Evolutionary conservation across 2,888 invertebrate species (phyloP).

Genomic region (Calliopum simillimum): DNA sequence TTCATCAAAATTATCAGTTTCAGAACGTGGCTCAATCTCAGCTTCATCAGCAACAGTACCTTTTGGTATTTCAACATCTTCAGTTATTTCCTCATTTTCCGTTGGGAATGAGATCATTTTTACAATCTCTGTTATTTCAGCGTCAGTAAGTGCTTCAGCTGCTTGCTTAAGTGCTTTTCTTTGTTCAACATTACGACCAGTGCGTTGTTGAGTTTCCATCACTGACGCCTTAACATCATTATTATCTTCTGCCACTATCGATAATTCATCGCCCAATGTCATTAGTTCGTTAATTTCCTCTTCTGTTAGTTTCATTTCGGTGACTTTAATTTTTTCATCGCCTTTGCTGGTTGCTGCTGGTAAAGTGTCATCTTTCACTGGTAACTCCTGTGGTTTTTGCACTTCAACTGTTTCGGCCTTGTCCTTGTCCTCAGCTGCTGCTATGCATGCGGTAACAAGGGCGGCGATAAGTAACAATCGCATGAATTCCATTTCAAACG

Average conservation of each 20-base stretch:
- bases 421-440: background rate
- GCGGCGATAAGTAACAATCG: slow-evolving; percentile 7
- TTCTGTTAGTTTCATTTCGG: slow-evolving; percentile 39
- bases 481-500: slow-evolving; percentile 26
- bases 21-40: background rate
- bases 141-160: slow-evolving; percentile 42
- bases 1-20: background rate
- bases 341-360: background rate
- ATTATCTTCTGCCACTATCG: slow-evolving; percentile 17
- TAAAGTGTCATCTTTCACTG: background rate
- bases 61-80: slow-evolving; percentile 32
- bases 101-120: slow-evolving; percentile 47
- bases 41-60: background rate
- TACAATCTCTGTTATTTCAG: slow-evolving; percentile 45
- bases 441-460: background rate
- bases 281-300: slow-evolving; percentile 40
- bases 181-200: background rate
- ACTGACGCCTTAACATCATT: background rate
- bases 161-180: background rate
- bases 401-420: background rate
- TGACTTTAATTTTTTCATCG: slow-evolving; percentile 27
- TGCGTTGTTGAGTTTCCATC: no score
- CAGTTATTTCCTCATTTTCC: slow-evolving; percentile 35
- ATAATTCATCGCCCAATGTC: slow-evolving; percentile 37
- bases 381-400: background rate